Base-by-base conservation (phyloP, 2,113 vertebrate species). In the Falco punctatus region DNA sequence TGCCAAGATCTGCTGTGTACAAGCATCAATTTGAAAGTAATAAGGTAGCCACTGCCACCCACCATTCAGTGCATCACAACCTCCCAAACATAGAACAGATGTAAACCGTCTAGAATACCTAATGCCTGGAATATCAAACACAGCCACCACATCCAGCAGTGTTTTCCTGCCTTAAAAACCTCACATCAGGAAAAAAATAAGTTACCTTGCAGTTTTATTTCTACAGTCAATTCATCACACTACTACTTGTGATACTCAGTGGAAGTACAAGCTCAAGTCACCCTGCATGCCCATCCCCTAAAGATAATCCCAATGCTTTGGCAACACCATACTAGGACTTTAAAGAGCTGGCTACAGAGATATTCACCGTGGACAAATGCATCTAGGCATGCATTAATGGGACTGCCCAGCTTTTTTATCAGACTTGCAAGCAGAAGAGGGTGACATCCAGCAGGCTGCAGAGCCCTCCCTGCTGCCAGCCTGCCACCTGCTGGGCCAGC, bases 401-500 rank as follows among this genome's bases (percentile, higher is more conserved):
- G 10, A 10, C 38, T 26, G 64, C 10, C 23, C 54, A 73, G 62
- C 70, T 74, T 58, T 27, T 19, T 22, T 12, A 17, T 3, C 65
- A 64, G 11, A 10, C n/a, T 4, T 7, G n/a, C 0, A 65, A 67
- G 55, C 30, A 52, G 10, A 62, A 3, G 4, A 49, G 24, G n/a
- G n/a, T 1, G 22, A 7, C 52, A 14, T 2, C 2, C 40, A 65
- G 61, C 13, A 5, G 9, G 28, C 46, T n/a, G 42, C 62, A 54
- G 21, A 46, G 81, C 33, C 57, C 55, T 3, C 10, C 7, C 78
- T 64, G 84, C 89, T 79, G 94, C 72, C 86, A 80, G 86, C 82
- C 92, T 94, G 93, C 52, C 94, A 97, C 91, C 93, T 91, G 84
- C 93, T 82, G 91, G 89, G 77, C 65, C 86, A 27, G 2, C 86